Conservation (phyloP, 2,888 invertebrate species). For the Lithophane ornitopus region DNA sequence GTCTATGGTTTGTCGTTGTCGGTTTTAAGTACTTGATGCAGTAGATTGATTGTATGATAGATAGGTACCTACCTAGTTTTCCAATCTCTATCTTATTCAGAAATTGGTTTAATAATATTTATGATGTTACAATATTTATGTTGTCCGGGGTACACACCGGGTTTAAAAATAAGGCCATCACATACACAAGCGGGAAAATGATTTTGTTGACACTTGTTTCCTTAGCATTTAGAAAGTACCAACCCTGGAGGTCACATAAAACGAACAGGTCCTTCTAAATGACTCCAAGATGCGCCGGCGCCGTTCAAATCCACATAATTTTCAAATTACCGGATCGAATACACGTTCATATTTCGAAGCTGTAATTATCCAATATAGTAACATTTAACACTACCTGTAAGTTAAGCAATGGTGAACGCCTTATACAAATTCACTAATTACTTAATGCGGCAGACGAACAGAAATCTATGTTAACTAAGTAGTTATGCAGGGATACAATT, state of each 20-base stretch:
- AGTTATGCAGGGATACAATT: slow-evolving; percentile 41
- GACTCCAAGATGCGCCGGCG: slow-evolving; percentile 56
- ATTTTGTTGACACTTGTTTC: background rate
- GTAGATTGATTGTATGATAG: background rate
- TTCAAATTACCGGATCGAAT: slow-evolving; percentile 54
- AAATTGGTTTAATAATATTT: background rate
- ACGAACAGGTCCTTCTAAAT: slow-evolving; percentile 50
- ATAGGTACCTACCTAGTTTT: background rate
- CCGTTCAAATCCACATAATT: slow-evolving; percentile 55
- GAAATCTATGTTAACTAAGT: slow-evolving; percentile 41
- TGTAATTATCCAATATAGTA: slow-evolving; percentile 55
- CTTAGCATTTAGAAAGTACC: slow-evolving; percentile 41
- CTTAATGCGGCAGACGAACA: slow-evolving; percentile 50
- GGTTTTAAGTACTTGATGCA: background rate
- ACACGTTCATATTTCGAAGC: slow-evolving; percentile 57
- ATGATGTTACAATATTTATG: background rate
- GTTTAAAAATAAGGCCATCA: background rate
- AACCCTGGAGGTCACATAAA: slow-evolving; percentile 42
- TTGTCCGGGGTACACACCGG: background rate
- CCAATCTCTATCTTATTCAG: background rate
- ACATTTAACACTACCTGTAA: slow-evolving; percentile 52
- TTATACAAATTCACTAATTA: slow-evolving; percentile 59
- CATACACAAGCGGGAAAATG: background rate
- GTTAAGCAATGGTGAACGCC: slow-evolving; percentile 55
- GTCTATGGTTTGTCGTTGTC: background rate